Base-by-base conservation (phyloP, 2,113 vertebrate genomes). In the Chloropsis cyanopogon region DNA sequence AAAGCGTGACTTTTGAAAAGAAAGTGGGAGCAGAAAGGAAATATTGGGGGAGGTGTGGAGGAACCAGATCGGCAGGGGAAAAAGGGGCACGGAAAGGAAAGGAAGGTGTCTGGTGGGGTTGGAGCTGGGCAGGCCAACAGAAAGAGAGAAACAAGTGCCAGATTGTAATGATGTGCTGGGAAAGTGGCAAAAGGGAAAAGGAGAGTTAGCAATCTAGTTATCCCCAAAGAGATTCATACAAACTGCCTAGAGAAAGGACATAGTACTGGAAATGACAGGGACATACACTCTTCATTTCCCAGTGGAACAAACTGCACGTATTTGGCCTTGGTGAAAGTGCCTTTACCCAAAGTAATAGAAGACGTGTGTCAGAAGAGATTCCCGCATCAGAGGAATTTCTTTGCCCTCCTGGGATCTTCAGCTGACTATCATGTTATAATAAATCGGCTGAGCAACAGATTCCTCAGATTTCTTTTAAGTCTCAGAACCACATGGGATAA, bases 311-410 rank as follows among this genome's bases (percentile, higher is more conserved):
- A n/a, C 44, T n/a, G 35, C 19, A 4, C 19, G 4, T 54, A 4
- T 24, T 17, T 19, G 50, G 71, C 54, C 61, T 72, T 31, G 47
- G 46, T 53, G 63, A 47, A 77, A 78, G 33, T 28, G 22, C 56
- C 47, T 29, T 39, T 28, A n/a, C 28, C 52, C 22, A 53, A 2
- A 1, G 21, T 39, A 64, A 57, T 0, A 69, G 41, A 82, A 31
- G 11, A 63, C 11, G 61, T 54, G 64, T 37, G 24, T 33, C 57
- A 35, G 64, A 9, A 69, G 80, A 69, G 14, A 42, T n/a, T 76
- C 60, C 65, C 0, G 0, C 0, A 0, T 42, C 3, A 4, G 46
- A 86, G 46, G 63, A 47, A 81, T 44, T 29, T 47, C 44, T 71
- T 52, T 88, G 68, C 4, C 25, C 28, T 41, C 4, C 25, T 20